Evolutionary conservation across 30 jellyfish, hydroid and myxozoan species (phyloP).

Genomic region (Hydractinia echinata): DNA sequence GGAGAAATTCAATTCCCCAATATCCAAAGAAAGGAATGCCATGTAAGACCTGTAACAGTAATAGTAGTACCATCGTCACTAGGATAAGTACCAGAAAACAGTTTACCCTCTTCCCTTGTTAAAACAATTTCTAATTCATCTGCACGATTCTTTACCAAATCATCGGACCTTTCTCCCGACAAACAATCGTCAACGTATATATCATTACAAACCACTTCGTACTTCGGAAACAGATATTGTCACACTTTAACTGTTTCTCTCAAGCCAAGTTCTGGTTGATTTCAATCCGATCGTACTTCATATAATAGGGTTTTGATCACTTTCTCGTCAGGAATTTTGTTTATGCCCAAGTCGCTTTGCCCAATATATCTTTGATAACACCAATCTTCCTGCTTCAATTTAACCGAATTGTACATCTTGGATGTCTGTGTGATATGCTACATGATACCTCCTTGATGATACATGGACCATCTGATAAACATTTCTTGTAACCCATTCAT

Average conservation of each 20-base stretch:
- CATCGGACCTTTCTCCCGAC: too few relatives aligned
- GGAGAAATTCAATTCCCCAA: too few relatives aligned
- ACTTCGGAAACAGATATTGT: not conserved
- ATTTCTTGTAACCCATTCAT: not conserved
- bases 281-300: not conserved
- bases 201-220: too few relatives aligned
- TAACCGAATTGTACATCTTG: too few relatives aligned
- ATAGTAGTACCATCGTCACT: too few relatives aligned
- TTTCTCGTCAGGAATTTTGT: not conserved
- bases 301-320: not conserved
- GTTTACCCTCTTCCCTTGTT: too few relatives aligned
- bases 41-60: too few relatives aligned
- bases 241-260: not conserved
- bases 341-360: not conserved
- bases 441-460: too few relatives aligned
- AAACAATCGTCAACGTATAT: too few relatives aligned
- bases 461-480: not conserved
- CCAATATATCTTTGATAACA: not conserved
- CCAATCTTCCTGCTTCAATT: not conserved
- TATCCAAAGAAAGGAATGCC: too few relatives aligned
- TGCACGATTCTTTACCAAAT: not conserved
- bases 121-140: too few relatives aligned
- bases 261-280: not conserved
- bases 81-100: too few relatives aligned
- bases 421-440: constrained; percentile 1